Base-by-base conservation (phyloP, 2,888 invertebrate species). In the Eledona agricola region DNA sequence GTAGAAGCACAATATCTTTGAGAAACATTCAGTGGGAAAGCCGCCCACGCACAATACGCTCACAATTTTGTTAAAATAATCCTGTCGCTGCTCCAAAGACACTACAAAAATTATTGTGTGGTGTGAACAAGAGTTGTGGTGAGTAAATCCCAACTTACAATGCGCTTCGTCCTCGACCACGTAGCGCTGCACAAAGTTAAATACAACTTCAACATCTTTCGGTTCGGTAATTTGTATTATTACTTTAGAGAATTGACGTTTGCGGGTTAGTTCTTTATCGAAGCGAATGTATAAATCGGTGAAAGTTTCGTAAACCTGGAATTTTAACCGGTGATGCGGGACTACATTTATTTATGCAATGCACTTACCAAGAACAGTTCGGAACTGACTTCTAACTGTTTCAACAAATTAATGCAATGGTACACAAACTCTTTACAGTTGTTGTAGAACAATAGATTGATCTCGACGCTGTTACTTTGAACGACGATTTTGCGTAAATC, bases 1-100 rank as follows among this genome's bases (percentile, higher is more conserved):
- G 13, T 42, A 42, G 20, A 11, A 42, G 6, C 31, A 31, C 15
- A 42, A 42, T 11, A 42, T 42, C n/a, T 22, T 42, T 7, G 42
- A 11, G 15, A 42, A 31, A 15, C 19, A 20, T n/a, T 42, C 29
- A 2, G 9, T n/a, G 4, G 42, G 29, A 5, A 42, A 7, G 6
- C 20, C 22, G 4, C 22, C 13, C 31, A 42, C 7, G 12, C 20
- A 19, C 10, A 42, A 7, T 1, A 42, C 2, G 13, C n/a, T 19
- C 3, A 31, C 20, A 9, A 42, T n/a, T 15, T 42, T 29, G n/a
- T 9, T 22, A n/a, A 42, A 19, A 4, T 19, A 29, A 10, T 20
- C 31, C 7, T 22, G 42, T 3, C 42, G 42, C 15, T 13, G 6
- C 3, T 1, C 0, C 29, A 42, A 12, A 3, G 5, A 3, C 10